Conservation (phyloP, 2,888 invertebrate species). For the Diogma glabrata region DNA sequence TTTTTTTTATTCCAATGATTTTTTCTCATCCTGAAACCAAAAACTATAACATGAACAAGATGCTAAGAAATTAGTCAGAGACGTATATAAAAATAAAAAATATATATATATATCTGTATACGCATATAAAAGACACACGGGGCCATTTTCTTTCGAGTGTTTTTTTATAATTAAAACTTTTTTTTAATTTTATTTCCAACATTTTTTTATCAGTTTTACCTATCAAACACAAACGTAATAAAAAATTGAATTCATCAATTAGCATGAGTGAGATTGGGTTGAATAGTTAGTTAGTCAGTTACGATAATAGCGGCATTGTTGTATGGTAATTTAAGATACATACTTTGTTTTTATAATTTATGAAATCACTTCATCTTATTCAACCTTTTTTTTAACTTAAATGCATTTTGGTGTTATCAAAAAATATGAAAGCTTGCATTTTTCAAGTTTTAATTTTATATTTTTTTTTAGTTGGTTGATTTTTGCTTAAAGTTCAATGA, state of each 20-base stretch:
- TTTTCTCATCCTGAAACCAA: too few relatives aligned
- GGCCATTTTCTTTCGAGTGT: too few relatives aligned
- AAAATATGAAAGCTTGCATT: conserved; percentile 7
- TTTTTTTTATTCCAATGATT: too few relatives aligned
- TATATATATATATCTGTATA: too few relatives aligned
- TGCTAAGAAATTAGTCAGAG: too few relatives aligned
- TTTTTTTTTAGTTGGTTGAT: background rate
- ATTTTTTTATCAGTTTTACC: background rate
- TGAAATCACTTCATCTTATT: conserved; percentile 5
- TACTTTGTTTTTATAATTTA: conserved; percentile 2
- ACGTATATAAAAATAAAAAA: too few relatives aligned
- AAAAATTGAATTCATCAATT: conserved; percentile 7
- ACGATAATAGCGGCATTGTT: background rate
- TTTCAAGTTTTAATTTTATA: conserved; percentile 4
- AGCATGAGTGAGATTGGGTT: too few relatives aligned
- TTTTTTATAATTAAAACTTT: conserved; percentile 3
- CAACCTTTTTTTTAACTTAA: background rate
- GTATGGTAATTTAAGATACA: background rate
- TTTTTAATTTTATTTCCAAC: background rate
- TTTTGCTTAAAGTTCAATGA: too few relatives aligned
- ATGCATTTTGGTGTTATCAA: conserved; percentile 4
- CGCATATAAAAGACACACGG: too few relatives aligned
- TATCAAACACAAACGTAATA: conserved; percentile 5
- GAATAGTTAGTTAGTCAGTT: too few relatives aligned
- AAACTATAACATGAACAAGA: too few relatives aligned